Conservation (phyloP, 1,140 invertebrate genomes). For the Macrostomum lignano region DNA sequence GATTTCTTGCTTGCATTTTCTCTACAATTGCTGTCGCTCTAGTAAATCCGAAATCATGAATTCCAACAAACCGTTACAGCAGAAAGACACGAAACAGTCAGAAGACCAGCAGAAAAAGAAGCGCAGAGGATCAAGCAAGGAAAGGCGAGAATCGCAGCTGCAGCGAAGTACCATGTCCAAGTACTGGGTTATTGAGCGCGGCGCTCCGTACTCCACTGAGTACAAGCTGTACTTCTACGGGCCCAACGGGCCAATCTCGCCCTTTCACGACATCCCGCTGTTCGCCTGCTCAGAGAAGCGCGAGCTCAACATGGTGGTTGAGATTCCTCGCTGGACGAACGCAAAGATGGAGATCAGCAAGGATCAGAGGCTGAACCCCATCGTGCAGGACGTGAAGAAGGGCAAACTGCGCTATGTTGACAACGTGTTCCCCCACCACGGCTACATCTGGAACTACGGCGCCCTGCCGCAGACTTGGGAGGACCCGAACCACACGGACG, state of each 20-base stretch:
- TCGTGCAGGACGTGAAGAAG: slow-evolving; percentile 94
- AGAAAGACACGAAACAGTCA: too few species aligned
- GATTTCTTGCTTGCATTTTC: too few species aligned
- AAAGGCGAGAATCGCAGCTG: too few species aligned
- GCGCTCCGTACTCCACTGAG: not conserved
- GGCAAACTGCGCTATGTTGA: slow-evolving; percentile 72
- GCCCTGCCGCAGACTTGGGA: slow-evolving; percentile 95
- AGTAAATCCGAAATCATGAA: too few species aligned
- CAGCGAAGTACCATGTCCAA: too few species aligned
- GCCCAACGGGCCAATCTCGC: slow-evolving; percentile 36
- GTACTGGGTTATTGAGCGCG: not conserved
- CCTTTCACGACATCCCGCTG: slow-evolving; percentile 89
- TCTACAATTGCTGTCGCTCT: too few species aligned
- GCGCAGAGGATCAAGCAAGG: too few species aligned
- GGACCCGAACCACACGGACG: slow-evolving; percentile 63
- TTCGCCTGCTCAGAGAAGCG: slow-evolving; percentile 38
- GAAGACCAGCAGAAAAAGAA: too few species aligned
- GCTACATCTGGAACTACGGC: slow-evolving; percentile 99
- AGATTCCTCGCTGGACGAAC: slow-evolving; percentile 92
- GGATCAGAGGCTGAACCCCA: slow-evolving; percentile 66
- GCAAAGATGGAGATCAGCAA: slow-evolving; percentile 94
- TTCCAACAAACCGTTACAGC: too few species aligned
- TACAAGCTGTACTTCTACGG: not conserved
- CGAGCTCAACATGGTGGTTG: slow-evolving; percentile 67
- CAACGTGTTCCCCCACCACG: slow-evolving; percentile 90